Conservation (phyloP, 2,888 invertebrate species). For the Pristionchus fissidentatus region DNA sequence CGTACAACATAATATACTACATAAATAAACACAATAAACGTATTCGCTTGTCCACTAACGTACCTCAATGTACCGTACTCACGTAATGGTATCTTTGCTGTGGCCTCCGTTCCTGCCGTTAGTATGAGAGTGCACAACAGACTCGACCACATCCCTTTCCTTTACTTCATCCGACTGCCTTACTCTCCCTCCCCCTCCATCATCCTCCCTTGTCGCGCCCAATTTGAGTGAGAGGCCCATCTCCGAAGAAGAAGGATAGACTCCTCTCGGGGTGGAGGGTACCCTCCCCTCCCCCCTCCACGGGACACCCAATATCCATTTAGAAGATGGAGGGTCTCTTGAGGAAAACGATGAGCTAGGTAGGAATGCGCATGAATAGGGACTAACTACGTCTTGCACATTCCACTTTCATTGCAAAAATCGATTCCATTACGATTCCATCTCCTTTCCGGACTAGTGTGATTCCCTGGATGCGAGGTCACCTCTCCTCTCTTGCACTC, state of each 20-base stretch:
- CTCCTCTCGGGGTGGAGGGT: conserved; percentile 11
- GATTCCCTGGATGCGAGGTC: too few species aligned
- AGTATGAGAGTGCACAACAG: background rate
- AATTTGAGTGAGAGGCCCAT: conserved; percentile 22
- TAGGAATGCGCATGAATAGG: conserved; percentile 3
- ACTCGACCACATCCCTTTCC: background rate
- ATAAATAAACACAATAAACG: too few species aligned
- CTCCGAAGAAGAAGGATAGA: conserved; percentile 18
- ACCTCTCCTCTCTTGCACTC: too few species aligned
- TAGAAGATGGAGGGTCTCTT: conserved; percentile 39
- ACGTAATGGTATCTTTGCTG: conserved; percentile 44
- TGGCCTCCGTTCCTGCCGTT: background rate
- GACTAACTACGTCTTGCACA: background rate
- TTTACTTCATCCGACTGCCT: background rate
- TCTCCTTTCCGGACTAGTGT: too few species aligned
- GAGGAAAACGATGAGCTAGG: conserved; percentile 31
- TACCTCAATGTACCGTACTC: conserved; percentile 27
- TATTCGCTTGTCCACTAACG: too few species aligned
- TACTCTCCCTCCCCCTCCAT: conserved; percentile 31
- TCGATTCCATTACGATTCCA: background rate
- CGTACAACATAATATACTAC: background rate
- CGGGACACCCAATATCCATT: conserved; percentile 45
- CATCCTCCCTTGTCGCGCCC: conserved; percentile 29
- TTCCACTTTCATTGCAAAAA: background rate
- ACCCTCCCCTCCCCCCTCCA: conserved; percentile 19